Base-by-base conservation (phyloP, 2,113 vertebrate species). In the Axis porcinus region DNA sequence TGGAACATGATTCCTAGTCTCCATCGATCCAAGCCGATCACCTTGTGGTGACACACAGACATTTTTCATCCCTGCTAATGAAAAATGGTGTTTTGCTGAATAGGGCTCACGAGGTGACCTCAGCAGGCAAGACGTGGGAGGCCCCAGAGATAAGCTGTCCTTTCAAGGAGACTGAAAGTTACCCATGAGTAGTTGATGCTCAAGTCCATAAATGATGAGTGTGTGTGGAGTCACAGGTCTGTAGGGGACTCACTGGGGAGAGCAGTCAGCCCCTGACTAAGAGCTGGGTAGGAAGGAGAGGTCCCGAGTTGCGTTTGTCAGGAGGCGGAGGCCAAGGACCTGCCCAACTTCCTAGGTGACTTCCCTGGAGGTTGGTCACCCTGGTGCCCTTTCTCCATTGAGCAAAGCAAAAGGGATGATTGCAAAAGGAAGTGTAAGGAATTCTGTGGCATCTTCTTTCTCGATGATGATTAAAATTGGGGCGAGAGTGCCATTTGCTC, bases 51-150 rank as follows among this genome's bases (percentile, higher is more conserved):
- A 55, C 45, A 43, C 43, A 43, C 15, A 89, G 74, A 55, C 58
- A 17, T 92, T 90, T 96, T 93, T 92, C 86, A 94, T 58, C 23
- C 43, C 76, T 74, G 54, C 58, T 94, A 55, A 89, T 86, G 90
- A 97, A 96, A 96, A 95, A 87, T 36, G 25, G 19, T 90, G n/a
- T 84, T 94, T 43, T 84, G 93, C 87, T 30, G 40, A 96, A 78
- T 47, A 86, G 16, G 43, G 55, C 78, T 93, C n/a, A 82, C 45
- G 23, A 25, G 78, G 76, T 64, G 86, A 70, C 89, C 55, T 83
- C 27, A 10, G 23, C 9, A 43, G 91, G n/a, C 58, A 88, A 57
- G 55, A 83, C 55, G 33, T 43, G 43, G 62, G 79, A 89, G 45
- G 86, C 78, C 84, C 25, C 28, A 62, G 89, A 84, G 89, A 64